These are phyloP conservation scores for Latheticus oryzae DNA, from an alignment of 2,888 invertebrate genomes.

Conservation along the genomic window DNA sequence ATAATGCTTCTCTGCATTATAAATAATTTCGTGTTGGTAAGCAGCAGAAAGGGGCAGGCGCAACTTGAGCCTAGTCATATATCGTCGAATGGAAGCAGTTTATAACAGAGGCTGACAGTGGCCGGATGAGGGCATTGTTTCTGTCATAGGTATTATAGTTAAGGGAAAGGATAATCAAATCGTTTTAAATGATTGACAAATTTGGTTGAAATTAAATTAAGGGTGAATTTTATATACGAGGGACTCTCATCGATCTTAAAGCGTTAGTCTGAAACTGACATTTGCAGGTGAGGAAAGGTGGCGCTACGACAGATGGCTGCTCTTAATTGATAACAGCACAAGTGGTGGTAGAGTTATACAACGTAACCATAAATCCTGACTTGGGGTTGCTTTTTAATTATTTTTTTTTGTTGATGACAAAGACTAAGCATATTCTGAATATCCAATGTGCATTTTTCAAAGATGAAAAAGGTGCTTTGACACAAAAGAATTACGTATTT, in stretches of 20 bases:
- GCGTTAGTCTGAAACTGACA: constrained; percentile 3
- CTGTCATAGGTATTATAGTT: constrained; percentile 9
- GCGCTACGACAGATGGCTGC: constrained; percentile 21
- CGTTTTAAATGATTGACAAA: too few relatives aligned
- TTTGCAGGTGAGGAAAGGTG: constrained; percentile 28
- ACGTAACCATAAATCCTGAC: constrained; percentile 14
- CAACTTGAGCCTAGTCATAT: constrained; percentile 23
- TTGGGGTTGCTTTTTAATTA: constrained; percentile 14
- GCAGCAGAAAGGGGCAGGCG: constrained; percentile 21
- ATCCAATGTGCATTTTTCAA: too few relatives aligned
- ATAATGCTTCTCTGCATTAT: constrained; percentile 22
- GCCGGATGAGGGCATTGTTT: constrained; percentile 4
- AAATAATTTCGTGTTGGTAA: constrained; percentile 27
- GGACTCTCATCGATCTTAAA: not conserved
- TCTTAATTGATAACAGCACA: constrained; percentile 23
- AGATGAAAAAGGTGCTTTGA: too few relatives aligned
- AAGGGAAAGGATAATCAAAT: too few relatives aligned
- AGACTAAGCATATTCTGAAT: too few relatives aligned
- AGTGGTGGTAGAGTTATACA: constrained; percentile 8
- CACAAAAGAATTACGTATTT: too few relatives aligned
- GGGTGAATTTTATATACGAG: not conserved
- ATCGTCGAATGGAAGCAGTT: constrained; percentile 19
- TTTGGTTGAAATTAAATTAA: too few relatives aligned
- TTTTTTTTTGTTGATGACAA: too few relatives aligned
- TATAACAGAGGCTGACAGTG: constrained; percentile 11